These are phyloP conservation scores for Apis laboriosa DNA, from an alignment of 1,140 invertebrate genomes.

Conservation along the genomic window DNA sequence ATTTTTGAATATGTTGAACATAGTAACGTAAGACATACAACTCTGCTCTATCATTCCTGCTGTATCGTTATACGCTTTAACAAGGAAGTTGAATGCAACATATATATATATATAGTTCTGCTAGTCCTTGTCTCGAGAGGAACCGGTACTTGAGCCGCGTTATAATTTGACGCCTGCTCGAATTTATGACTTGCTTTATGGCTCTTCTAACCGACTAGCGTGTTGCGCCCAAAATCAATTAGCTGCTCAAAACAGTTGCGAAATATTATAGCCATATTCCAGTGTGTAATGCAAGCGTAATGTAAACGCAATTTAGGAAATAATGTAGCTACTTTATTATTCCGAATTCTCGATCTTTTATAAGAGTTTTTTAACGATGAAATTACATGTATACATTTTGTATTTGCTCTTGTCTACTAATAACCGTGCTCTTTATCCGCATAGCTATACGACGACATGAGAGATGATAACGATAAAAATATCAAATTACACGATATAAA, in stretches of 20 bases:
- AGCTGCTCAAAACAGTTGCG: neutral
- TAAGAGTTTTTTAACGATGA: neutral
- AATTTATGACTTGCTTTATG: neutral
- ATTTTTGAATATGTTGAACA: no score
- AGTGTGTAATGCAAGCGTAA: neutral
- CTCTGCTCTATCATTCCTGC: no score
- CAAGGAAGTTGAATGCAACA: neutral
- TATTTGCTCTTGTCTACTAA: no score
- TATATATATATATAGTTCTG: neutral
- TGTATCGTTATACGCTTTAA: neutral
- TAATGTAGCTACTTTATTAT: neutral
- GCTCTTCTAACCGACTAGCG: neutral
- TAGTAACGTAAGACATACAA: no score
- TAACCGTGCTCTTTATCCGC: no score
- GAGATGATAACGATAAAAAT: no score
- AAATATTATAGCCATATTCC: neutral
- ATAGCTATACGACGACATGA: no score
- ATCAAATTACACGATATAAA: neutral
- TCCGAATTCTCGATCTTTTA: neutral
- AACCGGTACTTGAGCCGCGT: neutral
- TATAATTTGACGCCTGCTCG: constrained; percentile 2
- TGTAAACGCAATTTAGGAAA: neutral
- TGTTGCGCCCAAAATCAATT: constrained; percentile 1
- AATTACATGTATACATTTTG: no score
- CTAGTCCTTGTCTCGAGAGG: neutral